A percentile compares a stretch with the other conserved stretches of the same genome.
phyloP scores from a whole-genome alignment of 2,888 invertebrate species.

The Steinernema scapterisci region DNA sequence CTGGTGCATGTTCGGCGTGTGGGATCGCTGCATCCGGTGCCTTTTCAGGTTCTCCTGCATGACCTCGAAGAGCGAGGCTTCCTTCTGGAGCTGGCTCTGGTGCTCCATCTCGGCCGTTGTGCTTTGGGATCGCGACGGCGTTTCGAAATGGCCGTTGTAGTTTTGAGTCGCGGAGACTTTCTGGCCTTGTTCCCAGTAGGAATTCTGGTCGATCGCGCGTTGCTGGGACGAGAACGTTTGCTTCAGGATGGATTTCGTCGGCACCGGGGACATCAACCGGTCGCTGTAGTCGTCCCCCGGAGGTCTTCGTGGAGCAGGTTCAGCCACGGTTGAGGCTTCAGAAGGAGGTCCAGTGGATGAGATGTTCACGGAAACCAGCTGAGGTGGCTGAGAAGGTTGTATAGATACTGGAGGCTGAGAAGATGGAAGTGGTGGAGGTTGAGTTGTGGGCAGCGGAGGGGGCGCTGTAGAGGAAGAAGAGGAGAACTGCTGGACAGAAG shows the following conservation, averaged over 20 bases:
- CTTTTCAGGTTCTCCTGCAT: constrained; percentile 64
- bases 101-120: constrained; percentile 43
- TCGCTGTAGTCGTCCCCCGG: constrained; percentile 55
- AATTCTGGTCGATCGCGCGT: constrained; percentile 36
- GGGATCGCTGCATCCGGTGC: constrained; percentile 45
- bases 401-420: no score
- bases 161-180: neutral
- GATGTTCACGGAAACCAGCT: constrained; percentile 30
- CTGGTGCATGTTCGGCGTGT: constrained; percentile 38
- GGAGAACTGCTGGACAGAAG: constrained; percentile 8
- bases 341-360: neutral
- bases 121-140: neutral
- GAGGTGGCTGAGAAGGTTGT: constrained; percentile 16
- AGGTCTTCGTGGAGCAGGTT: constrained; percentile 34
- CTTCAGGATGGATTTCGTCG: constrained; percentile 49
- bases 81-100: constrained; percentile 49
- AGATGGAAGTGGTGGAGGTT: constrained; percentile 29
- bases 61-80: constrained; percentile 35
- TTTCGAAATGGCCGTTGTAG: neutral
- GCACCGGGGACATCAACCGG: constrained; percentile 60
- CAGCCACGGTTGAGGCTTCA: constrained; percentile 37
- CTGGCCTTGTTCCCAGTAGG: constrained; percentile 39
- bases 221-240: constrained; percentile 39
- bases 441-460: constrained; percentile 33
- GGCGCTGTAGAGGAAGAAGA: constrained; percentile 18